Evolutionary conservation across 2,888 invertebrate genomes (phyloP), one percentile per base, ranked within the genome.

Genomic region (Eutolmus rufibarbis): DNA sequence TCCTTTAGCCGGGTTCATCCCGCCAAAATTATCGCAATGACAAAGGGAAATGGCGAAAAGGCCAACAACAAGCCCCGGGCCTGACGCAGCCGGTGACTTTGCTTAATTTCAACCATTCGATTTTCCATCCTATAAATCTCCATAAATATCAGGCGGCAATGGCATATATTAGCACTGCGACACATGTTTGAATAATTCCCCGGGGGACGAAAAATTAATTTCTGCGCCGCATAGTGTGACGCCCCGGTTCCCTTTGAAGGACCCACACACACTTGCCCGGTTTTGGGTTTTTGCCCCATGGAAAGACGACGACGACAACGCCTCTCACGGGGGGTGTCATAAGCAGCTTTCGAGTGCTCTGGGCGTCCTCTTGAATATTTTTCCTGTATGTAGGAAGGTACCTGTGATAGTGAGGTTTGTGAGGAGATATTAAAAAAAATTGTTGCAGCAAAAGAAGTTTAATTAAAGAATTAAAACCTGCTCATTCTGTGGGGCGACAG

Each of bases 41-140:
- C 66, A 66, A 66, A 19, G 66, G 23, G 23, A 66, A 66, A n/a
- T n/a, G 8, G 23, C 2, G 66, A 51, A 66, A 66, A 66, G 19
- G 66, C 12, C 66, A 66, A 66, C 66, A 66, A 66, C 28, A 19
- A 19, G 23, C 28, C 66, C 12, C 66, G 12, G 66, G 66, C 66
- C 66, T 66, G 66, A 19, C 66, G 28, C 66, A 66, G 66, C 66
- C 66, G 66, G 66, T 66, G 66, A 66, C 66, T 66, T 66, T 66
- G 66, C 78, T 51, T 46, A 31, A 76, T 51, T 86, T 86, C 43
- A 74, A 86, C 74, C 74, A 86, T 86, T 86, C 66, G 86, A 86
- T 86, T 86, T 86, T 86, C 86, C 86, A 76, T 74, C 74, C 86
- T 76, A 86, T 86, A 86, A 86, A 86, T 86, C 74, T 86, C 74